phyloP scores from a whole-genome alignment of 2,113 vertebrate species.

The Festucalex cinctus region DNA sequence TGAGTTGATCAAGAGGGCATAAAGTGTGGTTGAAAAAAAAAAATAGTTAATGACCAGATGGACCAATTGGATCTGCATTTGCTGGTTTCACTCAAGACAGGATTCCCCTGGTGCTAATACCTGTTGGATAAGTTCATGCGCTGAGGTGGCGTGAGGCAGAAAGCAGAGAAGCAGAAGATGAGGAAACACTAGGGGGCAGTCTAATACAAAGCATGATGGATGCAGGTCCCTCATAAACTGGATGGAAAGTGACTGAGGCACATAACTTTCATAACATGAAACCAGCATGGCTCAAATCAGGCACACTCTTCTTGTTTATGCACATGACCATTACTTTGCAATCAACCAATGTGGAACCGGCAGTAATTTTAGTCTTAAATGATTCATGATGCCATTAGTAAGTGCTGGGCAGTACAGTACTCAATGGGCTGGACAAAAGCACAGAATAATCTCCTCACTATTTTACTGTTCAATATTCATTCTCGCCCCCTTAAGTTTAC shows the following conservation, averaged over 20 bases:
- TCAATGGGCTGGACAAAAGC: constrained; percentile 24
- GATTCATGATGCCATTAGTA: constrained; percentile 55
- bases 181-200: constrained; percentile 61
- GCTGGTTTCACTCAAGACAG: constrained; percentile 52
- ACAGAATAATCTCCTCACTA: constrained; percentile 25
- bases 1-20: constrained; percentile 48
- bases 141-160: constrained; percentile 2
- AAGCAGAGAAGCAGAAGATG: neutral
- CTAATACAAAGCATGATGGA: constrained; percentile 47
- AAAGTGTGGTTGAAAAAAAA: constrained; percentile 56
- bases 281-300: constrained; percentile 12
- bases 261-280: constrained; percentile 13
- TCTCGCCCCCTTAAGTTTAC: constrained; percentile 33
- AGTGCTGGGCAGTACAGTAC: constrained; percentile 9
- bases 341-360: constrained; percentile 30
- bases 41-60: constrained; percentile 44
- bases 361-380: constrained; percentile 38
- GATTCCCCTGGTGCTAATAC: constrained; percentile 33
- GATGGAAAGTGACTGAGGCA: constrained; percentile 10
- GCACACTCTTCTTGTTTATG: constrained; percentile 31
- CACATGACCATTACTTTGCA: constrained; percentile 36
- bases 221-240: neutral
- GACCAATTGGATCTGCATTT: constrained; percentile 64
- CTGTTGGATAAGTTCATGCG: constrained; percentile 40
- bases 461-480: constrained; percentile 23